Percentiles rank a stretch among this genome's conserved stretches.
phyloP scores from a whole-genome alignment of 2,888 invertebrate genomes.

The Minunthozetes semirufus region DNA sequence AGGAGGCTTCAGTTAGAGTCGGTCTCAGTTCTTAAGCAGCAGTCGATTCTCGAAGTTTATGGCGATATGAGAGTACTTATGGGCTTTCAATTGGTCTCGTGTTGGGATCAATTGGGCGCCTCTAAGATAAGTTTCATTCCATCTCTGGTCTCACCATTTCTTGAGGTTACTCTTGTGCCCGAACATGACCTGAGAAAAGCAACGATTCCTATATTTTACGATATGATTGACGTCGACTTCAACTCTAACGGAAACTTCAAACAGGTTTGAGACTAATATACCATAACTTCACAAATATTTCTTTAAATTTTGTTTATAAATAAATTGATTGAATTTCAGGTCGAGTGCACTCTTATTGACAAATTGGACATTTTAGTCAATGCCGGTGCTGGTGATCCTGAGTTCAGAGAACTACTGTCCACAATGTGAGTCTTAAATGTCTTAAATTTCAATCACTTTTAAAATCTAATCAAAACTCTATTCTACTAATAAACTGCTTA shows the following conservation, averaged over 20 bases:
- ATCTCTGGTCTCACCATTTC: conserved; percentile 83
- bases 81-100: conserved; percentile 81
- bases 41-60: conserved; percentile 69
- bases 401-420: conserved; percentile 84
- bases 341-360: conserved; percentile 88
- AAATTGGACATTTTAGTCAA: conserved; percentile 85
- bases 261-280: conserved; percentile 51
- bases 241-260: conserved; percentile 74
- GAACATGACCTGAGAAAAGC: conserved; percentile 76
- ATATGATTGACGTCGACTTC: conserved; percentile 90
- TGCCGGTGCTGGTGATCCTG: conserved; percentile 87
- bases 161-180: conserved; percentile 85
- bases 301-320: conserved; percentile 39
- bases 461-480: not conserved
- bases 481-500: not conserved
- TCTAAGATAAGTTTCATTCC: conserved; percentile 64
- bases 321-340: conserved; percentile 48
- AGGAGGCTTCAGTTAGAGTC: conserved; percentile 70
- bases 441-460: not conserved
- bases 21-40: conserved; percentile 69
- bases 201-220: conserved; percentile 83
- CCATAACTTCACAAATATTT: not conserved
- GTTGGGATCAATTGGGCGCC: conserved; percentile 77
- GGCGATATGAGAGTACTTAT: conserved; percentile 86
- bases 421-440: conserved; percentile 74